Percentiles rank a stretch among this genome's conserved stretches.
These are phyloP conservation scores for Rhinoderma darwinii DNA, from an alignment of 2,113 vertebrate species.

Conservation along the genomic window DNA sequence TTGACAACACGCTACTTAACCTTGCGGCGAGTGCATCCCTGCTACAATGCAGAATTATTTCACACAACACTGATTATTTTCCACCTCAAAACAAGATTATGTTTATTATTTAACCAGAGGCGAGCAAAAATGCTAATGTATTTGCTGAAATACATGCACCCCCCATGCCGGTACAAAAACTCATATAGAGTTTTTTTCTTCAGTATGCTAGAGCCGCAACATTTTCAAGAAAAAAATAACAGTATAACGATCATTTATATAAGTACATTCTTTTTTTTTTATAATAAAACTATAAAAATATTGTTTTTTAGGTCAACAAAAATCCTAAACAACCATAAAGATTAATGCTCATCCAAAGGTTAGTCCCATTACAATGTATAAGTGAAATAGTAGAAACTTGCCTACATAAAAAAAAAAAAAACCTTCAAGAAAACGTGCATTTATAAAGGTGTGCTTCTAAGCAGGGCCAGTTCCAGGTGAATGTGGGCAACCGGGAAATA, in stretches of 20 bases:
- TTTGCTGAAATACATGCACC: not conserved
- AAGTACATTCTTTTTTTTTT: no score
- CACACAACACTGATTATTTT: constrained; percentile 20
- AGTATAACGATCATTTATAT: no score
- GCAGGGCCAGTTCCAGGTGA: no score
- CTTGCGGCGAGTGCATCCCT: constrained; percentile 9
- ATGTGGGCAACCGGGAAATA: no score
- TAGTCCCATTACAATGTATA: no score
- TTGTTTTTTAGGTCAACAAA: not conserved
- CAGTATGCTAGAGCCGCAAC: not conserved
- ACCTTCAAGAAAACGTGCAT: no score
- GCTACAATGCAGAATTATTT: constrained; percentile 32
- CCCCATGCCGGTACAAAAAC: not conserved
- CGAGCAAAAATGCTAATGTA: constrained; percentile 2
- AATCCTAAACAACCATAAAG: no score
- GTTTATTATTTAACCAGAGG: constrained; percentile 29
- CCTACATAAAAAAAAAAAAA: no score
- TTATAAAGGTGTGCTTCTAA: no score
- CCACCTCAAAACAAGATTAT: constrained; percentile 38
- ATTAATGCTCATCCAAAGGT: no score
- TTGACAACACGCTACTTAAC: constrained; percentile 22
- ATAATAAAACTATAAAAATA: not conserved
- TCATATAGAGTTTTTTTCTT: not conserved
- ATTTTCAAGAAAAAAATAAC: not conserved
- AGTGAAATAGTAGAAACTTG: no score